Percentiles rank a stretch among this genome's conserved stretches.
phyloP scores from a whole-genome alignment of 2,888 invertebrate species.

The Sarcophaga rosellei region DNA sequence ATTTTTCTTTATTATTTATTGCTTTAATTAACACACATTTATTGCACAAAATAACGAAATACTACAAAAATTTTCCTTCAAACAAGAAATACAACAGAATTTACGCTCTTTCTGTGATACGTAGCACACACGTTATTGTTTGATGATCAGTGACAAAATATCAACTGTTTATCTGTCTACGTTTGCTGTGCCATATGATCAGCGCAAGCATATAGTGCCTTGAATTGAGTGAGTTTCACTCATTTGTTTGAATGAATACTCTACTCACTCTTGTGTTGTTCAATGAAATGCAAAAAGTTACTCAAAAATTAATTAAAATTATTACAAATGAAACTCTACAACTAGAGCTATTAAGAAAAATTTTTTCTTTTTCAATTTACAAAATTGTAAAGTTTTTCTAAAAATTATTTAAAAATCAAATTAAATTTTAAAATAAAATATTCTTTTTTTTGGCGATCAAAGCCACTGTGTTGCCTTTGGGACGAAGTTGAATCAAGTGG shows the following conservation, averaged over 20 bases:
- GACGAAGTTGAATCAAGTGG: slow-evolving; percentile 63
- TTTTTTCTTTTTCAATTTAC: too few relatives aligned
- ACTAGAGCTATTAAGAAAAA: too few relatives aligned
- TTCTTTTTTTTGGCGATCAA: not conserved
- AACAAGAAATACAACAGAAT: slow-evolving; percentile 22
- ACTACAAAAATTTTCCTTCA: not conserved
- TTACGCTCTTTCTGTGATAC: not conserved
- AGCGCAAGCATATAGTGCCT: slow-evolving; percentile 8
- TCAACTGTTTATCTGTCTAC: slow-evolving; percentile 60
- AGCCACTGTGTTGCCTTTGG: not conserved
- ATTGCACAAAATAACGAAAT: slow-evolving; percentile 43
- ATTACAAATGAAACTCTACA: too few relatives aligned
- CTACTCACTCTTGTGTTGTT: not conserved
- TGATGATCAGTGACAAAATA: slow-evolving; percentile 62
- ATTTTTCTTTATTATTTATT: not conserved
- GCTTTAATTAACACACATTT: not conserved
- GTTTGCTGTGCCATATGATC: slow-evolving; percentile 57
- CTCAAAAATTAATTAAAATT: not conserved
- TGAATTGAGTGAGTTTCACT: slow-evolving; percentile 42
- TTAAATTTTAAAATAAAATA: not conserved
- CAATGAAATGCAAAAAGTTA: not conserved
- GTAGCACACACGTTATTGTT: slow-evolving; percentile 33
- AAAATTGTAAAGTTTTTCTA: too few relatives aligned
- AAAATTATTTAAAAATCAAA: too few relatives aligned
- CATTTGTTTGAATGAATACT: not conserved